Conservation (phyloP, 2,113 vertebrate genomes). For the Dipodomys ordii region DNA sequence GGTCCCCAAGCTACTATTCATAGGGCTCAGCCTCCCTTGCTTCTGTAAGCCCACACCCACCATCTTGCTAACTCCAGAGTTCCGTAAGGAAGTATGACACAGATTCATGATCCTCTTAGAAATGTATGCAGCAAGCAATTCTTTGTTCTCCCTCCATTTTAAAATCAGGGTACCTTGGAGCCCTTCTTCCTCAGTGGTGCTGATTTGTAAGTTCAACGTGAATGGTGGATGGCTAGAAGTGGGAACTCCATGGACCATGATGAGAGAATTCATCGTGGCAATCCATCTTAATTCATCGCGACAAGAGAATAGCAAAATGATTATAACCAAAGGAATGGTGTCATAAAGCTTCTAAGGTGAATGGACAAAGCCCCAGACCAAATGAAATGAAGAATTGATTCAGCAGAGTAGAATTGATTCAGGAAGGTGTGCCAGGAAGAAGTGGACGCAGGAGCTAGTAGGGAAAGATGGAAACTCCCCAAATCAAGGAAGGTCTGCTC, state of each 20-base stretch:
- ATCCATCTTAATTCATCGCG: background rate
- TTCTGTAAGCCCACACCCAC: background rate
- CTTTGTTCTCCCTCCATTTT: background rate
- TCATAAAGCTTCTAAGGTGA: background rate
- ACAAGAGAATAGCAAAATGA: background rate
- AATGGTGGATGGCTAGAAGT: fast-evolving
- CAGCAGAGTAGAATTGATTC: background rate
- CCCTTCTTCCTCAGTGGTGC: background rate
- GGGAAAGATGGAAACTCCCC: background rate
- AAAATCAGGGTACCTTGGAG: background rate
- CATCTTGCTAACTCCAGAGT: background rate
- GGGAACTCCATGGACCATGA: background rate
- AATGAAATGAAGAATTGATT: background rate
- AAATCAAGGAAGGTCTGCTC: background rate
- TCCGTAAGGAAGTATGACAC: background rate
- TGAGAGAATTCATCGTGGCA: background rate
- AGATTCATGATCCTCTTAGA: background rate
- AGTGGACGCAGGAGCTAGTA: background rate
- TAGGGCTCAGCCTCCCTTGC: background rate
- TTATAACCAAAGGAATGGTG: background rate
- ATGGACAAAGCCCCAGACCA: background rate
- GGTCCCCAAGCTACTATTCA: background rate
- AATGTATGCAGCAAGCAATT: background rate
- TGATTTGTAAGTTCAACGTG: background rate
- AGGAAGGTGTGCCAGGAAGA: background rate